These are phyloP conservation scores for Agrochola circellaris DNA, from an alignment of 2,888 invertebrate genomes.

Conservation along the genomic window DNA sequence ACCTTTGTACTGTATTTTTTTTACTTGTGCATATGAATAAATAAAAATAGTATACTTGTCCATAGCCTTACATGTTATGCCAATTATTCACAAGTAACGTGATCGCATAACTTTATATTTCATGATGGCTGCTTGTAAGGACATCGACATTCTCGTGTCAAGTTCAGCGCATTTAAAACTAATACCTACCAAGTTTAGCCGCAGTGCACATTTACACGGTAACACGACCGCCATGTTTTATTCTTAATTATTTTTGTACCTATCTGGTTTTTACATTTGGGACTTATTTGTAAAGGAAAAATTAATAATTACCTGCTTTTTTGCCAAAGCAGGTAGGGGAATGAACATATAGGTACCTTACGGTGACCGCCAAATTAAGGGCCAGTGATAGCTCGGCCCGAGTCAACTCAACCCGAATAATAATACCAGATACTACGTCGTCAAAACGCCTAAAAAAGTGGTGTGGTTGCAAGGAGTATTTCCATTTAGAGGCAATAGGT, in stretches of 20 bases:
- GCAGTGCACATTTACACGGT: slow-evolving; percentile 1
- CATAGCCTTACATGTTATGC: neutral
- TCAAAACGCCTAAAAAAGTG: no score
- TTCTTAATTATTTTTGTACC: neutral
- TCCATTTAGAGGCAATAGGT: neutral
- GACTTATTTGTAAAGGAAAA: neutral
- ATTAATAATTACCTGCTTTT: neutral
- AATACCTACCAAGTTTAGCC: neutral
- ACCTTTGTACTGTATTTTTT: no score
- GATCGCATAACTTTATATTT: neutral
- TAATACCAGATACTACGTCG: no score
- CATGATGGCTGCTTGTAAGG: neutral
- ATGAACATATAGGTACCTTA: neutral
- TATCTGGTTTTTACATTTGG: neutral
- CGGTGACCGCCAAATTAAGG: neutral
- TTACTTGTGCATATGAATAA: no score
- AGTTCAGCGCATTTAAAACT: slow-evolving; percentile 10
- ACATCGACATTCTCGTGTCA: slow-evolving; percentile 6
- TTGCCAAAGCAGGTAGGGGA: neutral
- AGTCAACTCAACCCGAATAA: no score
- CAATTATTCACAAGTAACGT: neutral
- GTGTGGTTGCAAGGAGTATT: neutral
- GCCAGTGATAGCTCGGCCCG: no score
- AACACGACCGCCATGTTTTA: neutral
- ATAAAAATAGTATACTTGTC: no score